Base-by-base conservation (phyloP, 1,140 invertebrate species). In the Euglossa dilemma region DNA sequence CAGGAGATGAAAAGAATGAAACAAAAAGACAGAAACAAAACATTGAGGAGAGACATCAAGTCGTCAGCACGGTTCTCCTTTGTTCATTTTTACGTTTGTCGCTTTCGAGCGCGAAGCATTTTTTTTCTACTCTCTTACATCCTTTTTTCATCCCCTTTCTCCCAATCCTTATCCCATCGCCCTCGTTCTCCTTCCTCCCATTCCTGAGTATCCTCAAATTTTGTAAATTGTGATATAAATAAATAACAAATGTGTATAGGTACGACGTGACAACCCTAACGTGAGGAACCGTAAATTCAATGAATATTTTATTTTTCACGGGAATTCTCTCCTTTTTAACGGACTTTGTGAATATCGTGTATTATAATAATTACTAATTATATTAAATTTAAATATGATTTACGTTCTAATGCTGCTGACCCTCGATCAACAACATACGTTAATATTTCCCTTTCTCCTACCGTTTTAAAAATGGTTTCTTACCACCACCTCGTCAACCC, bases 181-280 rank as follows among this genome's bases (percentile, higher is more conserved):
- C 45, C 61, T 36, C 8, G 59, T 63, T 54, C 54, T 73, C 43
- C 7, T 36, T 25, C 47, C 28, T 43, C 69, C 20, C 6, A n/a
- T 16, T 54, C 72, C 64, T 47, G 66, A 80, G 87, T 36, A 91
- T 76, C 87, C 87, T 88, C 88, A 83, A 94, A 92, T 94, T 94
- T 94, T 94, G 93, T 94, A 94, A 94, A 94, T 94, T 94, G 93
- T 94, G 93, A 94, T 94, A 94, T 94, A 94, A 93, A 93, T 94
- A 94, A 94, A 91, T 90, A 93, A 90, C 88, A 81, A 93, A 92
- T 94, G 90, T 94, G 93, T 93, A 93, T 93, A 94, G 91, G 84
- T 93, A 93, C 89, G 84, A 91, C 90, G 90, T 87, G 80, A 82
- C 74, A 86, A 86, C 83, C 85, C 82, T 73, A 87, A 83, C 85